Conservation (phyloP, 2,113 vertebrate genomes). For the Pogonocichla stellata region DNA sequence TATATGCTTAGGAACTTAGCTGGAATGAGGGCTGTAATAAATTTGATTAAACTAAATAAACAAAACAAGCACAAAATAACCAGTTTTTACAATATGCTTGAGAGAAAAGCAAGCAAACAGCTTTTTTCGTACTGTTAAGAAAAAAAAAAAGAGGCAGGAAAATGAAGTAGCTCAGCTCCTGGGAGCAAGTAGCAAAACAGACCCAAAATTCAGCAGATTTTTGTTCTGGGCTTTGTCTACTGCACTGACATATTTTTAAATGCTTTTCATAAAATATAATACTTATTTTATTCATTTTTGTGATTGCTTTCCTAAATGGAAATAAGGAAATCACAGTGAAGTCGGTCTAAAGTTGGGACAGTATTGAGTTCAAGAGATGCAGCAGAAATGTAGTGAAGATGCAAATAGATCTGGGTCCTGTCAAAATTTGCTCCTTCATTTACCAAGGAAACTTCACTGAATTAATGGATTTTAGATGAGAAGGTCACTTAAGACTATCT, state of each 20-base stretch:
- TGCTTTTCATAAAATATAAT: not conserved
- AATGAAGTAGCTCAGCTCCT: not conserved
- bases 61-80: not conserved
- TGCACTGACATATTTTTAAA: not conserved
- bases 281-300: not conserved
- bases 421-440: constrained; percentile 1
- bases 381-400: not conserved
- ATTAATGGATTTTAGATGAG: constrained; percentile 41
- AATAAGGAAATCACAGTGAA: not conserved
- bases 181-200: not conserved
- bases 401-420: not conserved
- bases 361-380: not conserved
- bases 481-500: not conserved
- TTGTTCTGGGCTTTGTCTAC: not conserved
- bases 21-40: not conserved
- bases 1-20: not conserved
- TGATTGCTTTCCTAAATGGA: not conserved
- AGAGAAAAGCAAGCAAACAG: not conserved
- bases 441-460: not conserved
- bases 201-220: not conserved
- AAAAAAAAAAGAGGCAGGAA: not conserved
- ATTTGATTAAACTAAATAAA: not conserved
- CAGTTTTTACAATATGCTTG: not conserved
- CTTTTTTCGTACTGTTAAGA: not conserved
- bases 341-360: not conserved